A percentile compares a stretch with the other conserved stretches of the same genome.
These are phyloP conservation scores for Andrena chrysosceles DNA, from an alignment of 2,888 invertebrate species.

Conservation along the genomic window DNA sequence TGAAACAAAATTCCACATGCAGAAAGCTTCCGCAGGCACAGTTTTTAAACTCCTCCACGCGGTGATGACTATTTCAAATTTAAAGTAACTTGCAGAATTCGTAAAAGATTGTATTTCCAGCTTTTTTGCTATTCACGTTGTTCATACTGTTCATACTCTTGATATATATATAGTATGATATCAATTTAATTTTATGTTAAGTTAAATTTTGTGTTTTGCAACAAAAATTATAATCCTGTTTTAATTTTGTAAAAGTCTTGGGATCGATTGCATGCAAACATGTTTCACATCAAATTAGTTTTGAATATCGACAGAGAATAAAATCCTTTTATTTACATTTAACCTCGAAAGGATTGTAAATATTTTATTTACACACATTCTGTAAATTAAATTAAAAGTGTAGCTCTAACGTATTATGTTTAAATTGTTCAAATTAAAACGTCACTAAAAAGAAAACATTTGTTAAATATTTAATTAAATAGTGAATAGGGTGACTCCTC, in stretches of 20 bases:
- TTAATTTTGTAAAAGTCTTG: not conserved
- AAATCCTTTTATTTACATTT: no score
- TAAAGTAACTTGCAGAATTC: not conserved
- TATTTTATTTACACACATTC: no score
- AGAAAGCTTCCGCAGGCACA: not conserved
- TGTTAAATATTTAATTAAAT: no score
- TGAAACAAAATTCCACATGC: constrained; percentile 1
- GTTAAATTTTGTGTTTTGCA: not conserved
- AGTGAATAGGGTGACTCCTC: no score
- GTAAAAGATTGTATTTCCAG: not conserved
- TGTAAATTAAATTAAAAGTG: no score
- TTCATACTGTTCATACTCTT: not conserved
- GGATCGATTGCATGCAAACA: no score
- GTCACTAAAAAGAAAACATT: no score
- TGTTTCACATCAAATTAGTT: no score
- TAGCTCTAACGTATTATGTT: no score
- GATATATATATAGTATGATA: not conserved
- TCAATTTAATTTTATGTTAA: not conserved
- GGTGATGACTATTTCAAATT: constrained; percentile 10
- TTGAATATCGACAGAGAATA: no score
- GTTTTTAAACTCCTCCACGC: constrained; percentile 11
- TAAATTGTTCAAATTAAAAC: no score
- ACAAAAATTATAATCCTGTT: not conserved
- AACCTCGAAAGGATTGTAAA: no score
- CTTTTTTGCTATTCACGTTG: not conserved